These are phyloP conservation scores for Rhagonycha fulva DNA, from an alignment of 2,888 invertebrate species.

Conservation along the genomic window DNA sequence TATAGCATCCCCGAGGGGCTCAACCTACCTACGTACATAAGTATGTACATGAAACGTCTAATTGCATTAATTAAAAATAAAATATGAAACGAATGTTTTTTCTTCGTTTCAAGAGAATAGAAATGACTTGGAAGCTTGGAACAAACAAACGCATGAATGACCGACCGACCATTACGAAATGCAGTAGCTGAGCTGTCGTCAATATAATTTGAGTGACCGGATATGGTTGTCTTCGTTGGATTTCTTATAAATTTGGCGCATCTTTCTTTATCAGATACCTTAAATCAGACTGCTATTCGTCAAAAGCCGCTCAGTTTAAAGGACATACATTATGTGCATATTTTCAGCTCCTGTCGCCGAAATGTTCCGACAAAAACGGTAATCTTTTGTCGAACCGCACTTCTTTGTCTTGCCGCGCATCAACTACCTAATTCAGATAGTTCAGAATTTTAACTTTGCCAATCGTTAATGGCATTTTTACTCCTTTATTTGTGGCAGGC, in stretches of 20 bases:
- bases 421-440: slow-evolving; percentile 50
- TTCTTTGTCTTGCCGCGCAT: slow-evolving; percentile 50
- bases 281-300: slow-evolving; percentile 42
- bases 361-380: slow-evolving; percentile 48
- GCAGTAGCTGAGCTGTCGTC: slow-evolving; percentile 9
- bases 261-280: slow-evolving; percentile 12
- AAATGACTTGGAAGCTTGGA: background rate
- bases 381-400: slow-evolving; percentile 47
- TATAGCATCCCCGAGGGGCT: background rate
- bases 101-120: background rate
- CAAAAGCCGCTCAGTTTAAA: slow-evolving; percentile 40
- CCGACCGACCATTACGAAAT: slow-evolving; percentile 13
- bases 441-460: slow-evolving; percentile 45
- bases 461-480: slow-evolving; percentile 45
- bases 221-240: slow-evolving; percentile 5
- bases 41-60: background rate
- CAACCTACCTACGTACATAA: background rate
- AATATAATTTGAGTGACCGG: slow-evolving; percentile 11
- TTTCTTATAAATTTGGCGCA: slow-evolving; percentile 12
- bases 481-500: slow-evolving; percentile 24
- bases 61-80: background rate
- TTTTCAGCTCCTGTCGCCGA: slow-evolving; percentile 46
- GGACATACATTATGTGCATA: slow-evolving; percentile 49
- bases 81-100: background rate
- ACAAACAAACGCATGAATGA: background rate